Evolutionary conservation across 2,113 vertebrate genomes (phyloP), one percentile per base, ranked within the genome.

Genomic region (Toxostoma redivivum): DNA sequence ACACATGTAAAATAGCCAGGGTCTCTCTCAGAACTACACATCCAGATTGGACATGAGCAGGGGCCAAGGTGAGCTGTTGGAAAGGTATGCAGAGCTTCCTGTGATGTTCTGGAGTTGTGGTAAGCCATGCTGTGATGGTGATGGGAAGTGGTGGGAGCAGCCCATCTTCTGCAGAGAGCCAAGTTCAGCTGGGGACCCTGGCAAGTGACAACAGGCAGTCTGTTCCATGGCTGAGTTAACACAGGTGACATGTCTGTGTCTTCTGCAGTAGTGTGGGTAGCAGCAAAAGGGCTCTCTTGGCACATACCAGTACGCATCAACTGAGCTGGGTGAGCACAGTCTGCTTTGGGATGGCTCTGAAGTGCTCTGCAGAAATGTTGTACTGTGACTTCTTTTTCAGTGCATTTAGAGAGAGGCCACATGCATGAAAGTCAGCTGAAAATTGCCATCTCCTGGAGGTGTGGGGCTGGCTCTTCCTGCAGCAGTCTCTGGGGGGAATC

Each of bases 181-280:
- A 64, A 28, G 8, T 56, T 56, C 21, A 30, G 10, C 25, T 38
- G 56, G 40, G 27, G 19, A 30, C 18, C 10, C 54, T 48, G 60
- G 31, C 25, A 62, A 20, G 35, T 31, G 60, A 28, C n/a, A 40
- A 3, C 50, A 69, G 31, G 11, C 45, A 31, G 7, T 65, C 20
- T 62, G 25, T 71, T 74, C 51, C 4, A 0, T 15, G 42, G 48
- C 27, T 64, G 62, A 27, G 58, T 25, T 56, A 14, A 31, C 44
- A 10, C 12, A 13, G 35, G 30, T 67, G 50, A 47, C 12, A 5
- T 0, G 0, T 35, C 20, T 38, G 23, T 38, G 37, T 40, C 53
- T 20, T 66, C 67, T 58, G 1, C 60, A 51, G 37, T 6, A 20
- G 37, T 10, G 51, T 66, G 40, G n/a, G 24, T 7, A 47, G 70